Evolutionary conservation across 1,140 invertebrate genomes (phyloP), one percentile per base, ranked within the genome.

Genomic region (Hyles euphorbiae): DNA sequence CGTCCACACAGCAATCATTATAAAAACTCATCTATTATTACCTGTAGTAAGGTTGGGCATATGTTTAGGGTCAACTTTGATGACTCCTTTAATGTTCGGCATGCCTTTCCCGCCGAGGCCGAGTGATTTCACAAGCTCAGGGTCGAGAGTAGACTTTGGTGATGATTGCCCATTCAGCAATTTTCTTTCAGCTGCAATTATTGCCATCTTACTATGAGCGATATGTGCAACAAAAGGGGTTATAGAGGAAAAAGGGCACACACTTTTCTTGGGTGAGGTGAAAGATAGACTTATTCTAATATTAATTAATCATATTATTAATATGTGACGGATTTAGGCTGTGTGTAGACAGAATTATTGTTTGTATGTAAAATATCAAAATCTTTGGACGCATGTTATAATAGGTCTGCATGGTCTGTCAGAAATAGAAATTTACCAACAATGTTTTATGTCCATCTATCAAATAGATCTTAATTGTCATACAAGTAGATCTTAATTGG

Each of bases 201-300:
- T 44, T 54, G 10, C 34, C 6, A 43, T 44, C 33, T 32, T 54
- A 40, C 36, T 40, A 40, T 40, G 36, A 40, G 36, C 36, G 36
- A 40, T 40, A 40, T 40, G 36, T 40, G 36, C 2, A 40, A 40
- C 36, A 40, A 40, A 5, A 8, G 36, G 36, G 36, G 5, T 40
- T 40, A 40, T 40, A 40, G 8, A 40, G 36, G 36, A 40, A 40
- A 40, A 5, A 40, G 36, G 36, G 36, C 36, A 40, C 36, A 40
- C 94, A 58, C 95, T 96, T 3, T 95, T 96, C 63, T 89, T 97
- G 46, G 92, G 93, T 3, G 93, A 92, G 70, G 96, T 96, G 5
- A 95, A 97, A 89, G 90, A 91, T 22, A 22, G 2, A 12, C 87
- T 95, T 74, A 95, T 98, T 4, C 80, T 95, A 33, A 91, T 92